Evolutionary conservation across 2,888 invertebrate species (phyloP), one percentile per base, ranked within the genome.

Genomic region (Antheraea assamensis): DNA sequence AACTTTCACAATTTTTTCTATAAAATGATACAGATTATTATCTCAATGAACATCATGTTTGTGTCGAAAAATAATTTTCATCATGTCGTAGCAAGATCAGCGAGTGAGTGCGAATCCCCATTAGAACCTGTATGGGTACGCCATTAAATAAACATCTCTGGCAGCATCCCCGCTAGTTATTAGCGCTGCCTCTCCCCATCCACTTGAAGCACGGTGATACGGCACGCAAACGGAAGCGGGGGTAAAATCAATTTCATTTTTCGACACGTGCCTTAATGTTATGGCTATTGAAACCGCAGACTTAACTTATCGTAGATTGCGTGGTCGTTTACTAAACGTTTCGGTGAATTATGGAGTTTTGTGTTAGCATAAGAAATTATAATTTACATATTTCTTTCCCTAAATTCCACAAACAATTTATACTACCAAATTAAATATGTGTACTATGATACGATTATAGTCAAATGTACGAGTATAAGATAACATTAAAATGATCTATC

Each of bases 101-200:
- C 78, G 79, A 71, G 75, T 77, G 77, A 81, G 82, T 81, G 80
- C 80, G 81, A 87, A 87, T 89, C 89, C 89, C 93, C 88, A 92
- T 94, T 92, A 93, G 87, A 89, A 86, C 87, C 89, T 92, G 91
- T 92, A 92, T 92, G 87, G 90, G 91, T 87, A 87, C 87, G 89
- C 91, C 92, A 94, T 94, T 94, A 94, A 94, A 94, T 94, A 94
- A 94, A 94, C 94, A 94, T 94, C 93, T 92, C 92, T 87, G 88
- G 84, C 87, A 84, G 86, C 88, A 84, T 89, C 90, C 87, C 89
- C 87, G 89, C 91, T 92, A 91, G 93, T 94, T 94, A 94, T 93
- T 93, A 94, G 91, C 92, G 90, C 83, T 77, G 88, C 85, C 88
- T 85, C 88, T 82, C 93, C 93, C 92, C 85, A 86, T 82, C 91